Evolutionary conservation across 1,140 invertebrate genomes (phyloP), one percentile per base, ranked within the genome.

Genomic region (Choristoneura fumiferana): DNA sequence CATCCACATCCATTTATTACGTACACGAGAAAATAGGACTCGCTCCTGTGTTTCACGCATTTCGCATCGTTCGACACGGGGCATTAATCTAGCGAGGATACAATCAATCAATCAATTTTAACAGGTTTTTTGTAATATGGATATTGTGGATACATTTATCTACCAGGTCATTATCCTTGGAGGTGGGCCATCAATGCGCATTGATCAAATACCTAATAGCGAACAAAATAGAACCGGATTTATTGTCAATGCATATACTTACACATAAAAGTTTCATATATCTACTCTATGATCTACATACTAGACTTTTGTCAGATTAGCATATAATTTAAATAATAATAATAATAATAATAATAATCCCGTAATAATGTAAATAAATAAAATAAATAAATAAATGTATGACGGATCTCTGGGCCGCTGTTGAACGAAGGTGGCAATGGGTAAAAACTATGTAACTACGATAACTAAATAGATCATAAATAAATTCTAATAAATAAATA

Each of bases 21-120:
- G n/a, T 49, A 49, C 8, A 22, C 43, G n/a, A 33, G 43, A 49
- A 40, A 49, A 49, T 49, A 49, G 22, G 43, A 49, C 18, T 12
- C 22, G 43, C 29, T 18, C 29, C 43, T 17, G n/a, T 13, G 37
- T 5, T 49, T 29, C 6, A 8, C 43, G 43, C 43, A 33, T 49
- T 33, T 49, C 43, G 43, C 43, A n/a, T 10, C 43, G 43, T 1
- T 45, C 40, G 40, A 45, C 18, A 45, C 40, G 15, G 13, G 12
- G 22, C 43, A 49, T 49, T 49, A 49, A 49, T 49, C 43, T 13
- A 49, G 12, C 37, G 12, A 39, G 12, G 37, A 13, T 39, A 10
- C 37, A 14, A 37, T 37, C 35, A 9, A 3, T 49, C 37, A 14
- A 37, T 37, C 35, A 9, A 3, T 49, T 17, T 49, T 49, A 49